Conservation (phyloP, 2,797 vertebrate genomes). For the Pseudochromis fuscus region DNA sequence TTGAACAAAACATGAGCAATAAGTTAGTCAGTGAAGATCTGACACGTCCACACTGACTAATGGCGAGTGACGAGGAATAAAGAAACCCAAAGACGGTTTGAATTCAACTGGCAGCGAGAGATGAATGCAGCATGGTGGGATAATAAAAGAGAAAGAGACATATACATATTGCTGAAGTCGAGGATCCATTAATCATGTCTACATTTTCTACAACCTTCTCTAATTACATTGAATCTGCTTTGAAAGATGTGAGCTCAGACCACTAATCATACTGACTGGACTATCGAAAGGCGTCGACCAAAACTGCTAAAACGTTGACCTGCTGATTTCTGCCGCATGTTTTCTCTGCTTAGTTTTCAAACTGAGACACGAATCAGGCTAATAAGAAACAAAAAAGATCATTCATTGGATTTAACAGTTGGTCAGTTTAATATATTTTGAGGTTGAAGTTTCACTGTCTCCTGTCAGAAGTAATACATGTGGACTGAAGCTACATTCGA, state of each 20-base stretch:
- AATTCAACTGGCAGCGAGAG: constrained; percentile 30
- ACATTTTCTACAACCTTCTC: constrained; percentile 22
- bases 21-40: too few relatives aligned
- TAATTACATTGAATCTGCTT: constrained; percentile 41
- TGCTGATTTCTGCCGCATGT: background rate
- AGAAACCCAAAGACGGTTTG: constrained; percentile 7
- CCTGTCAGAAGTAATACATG: background rate
- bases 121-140: constrained; percentile 31
- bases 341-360: constrained; percentile 3
- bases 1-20: too few relatives aligned
- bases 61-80: constrained; percentile 2
- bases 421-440: background rate
- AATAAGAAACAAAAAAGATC: background rate
- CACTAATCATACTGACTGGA: constrained; percentile 42
- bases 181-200: constrained; percentile 47
- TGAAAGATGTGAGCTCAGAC: constrained; percentile 25
- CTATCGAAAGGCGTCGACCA: constrained; percentile 13
- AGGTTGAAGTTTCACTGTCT: background rate
- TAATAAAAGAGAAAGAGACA: constrained; percentile 34
- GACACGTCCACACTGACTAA: constrained; percentile 3
- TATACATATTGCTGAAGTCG: constrained; percentile 23
- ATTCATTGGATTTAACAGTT: background rate
- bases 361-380: background rate
- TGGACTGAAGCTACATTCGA: background rate
- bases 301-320: constrained; percentile 20